A percentile compares a stretch with the other conserved stretches of the same genome.
These are phyloP conservation scores for Calameuta pallipes DNA, from an alignment of 2,888 invertebrate species.

Conservation along the genomic window DNA sequence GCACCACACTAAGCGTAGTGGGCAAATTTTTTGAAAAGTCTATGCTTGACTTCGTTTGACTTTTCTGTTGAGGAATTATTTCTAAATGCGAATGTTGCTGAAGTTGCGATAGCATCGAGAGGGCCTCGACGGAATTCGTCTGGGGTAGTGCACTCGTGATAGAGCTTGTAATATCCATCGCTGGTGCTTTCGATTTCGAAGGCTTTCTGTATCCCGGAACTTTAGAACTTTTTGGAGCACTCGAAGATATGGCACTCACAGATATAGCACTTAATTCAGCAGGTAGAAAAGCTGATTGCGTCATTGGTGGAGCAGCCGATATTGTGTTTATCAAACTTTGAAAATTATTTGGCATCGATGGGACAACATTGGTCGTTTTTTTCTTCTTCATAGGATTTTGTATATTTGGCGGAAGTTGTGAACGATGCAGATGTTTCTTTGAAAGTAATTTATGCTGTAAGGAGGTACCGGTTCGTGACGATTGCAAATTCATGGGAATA, in stretches of 20 bases:
- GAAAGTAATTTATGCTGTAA: constrained; percentile 58
- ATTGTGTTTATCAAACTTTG: constrained; percentile 40
- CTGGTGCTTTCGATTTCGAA: constrained; percentile 34
- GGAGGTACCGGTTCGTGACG: constrained; percentile 44
- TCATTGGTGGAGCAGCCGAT: constrained; percentile 33
- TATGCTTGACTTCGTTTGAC: constrained; percentile 37
- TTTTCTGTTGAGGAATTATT: constrained; percentile 59
- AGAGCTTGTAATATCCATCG: constrained; percentile 21
- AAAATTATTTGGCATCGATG: constrained; percentile 37
- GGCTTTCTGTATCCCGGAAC: constrained; percentile 33
- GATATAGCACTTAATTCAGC: constrained; percentile 54
- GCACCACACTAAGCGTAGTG: constrained; percentile 39
- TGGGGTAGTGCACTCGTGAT: constrained; percentile 30
- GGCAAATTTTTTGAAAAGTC: constrained; percentile 51
- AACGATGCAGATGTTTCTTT: constrained; percentile 50
- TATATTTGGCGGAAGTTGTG: constrained; percentile 11
- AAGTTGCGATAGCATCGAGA: constrained; percentile 55
- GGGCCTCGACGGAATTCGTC: constrained; percentile 42
- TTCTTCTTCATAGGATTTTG: constrained; percentile 41
- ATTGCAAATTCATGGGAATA: constrained; percentile 41
- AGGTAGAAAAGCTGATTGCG: constrained; percentile 39
- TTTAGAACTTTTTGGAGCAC: constrained; percentile 29
- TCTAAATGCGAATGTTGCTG: constrained; percentile 61
- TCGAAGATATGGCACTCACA: constrained; percentile 46
- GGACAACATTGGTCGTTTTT: constrained; percentile 34